These are phyloP conservation scores for Barypeithes pellucidus DNA, from an alignment of 2,888 invertebrate species.

Conservation along the genomic window DNA sequence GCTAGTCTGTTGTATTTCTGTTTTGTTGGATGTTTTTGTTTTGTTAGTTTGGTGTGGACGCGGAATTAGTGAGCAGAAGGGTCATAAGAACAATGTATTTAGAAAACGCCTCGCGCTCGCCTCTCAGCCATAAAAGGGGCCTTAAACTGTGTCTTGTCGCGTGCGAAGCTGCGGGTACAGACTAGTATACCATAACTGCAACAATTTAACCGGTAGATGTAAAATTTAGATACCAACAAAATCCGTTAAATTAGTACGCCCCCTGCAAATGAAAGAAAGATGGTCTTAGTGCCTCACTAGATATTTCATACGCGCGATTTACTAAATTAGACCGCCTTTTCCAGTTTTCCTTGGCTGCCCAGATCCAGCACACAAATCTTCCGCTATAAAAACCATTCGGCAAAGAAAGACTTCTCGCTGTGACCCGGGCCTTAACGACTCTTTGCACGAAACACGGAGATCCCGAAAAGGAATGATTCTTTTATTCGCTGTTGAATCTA, in stretches of 20 bases:
- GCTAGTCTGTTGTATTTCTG: no score
- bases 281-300: slow-evolving; percentile 51
- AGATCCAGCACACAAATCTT: slow-evolving; percentile 52
- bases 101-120: no score
- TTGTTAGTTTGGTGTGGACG: no score
- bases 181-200: no score
- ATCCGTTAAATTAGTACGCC: slow-evolving; percentile 31
- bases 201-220: no score
- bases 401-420: slow-evolving; percentile 43
- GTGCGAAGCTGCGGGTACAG: no score
- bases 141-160: no score
- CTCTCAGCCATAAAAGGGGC: no score
- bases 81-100: no score
- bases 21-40: no score
- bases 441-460: slow-evolving; percentile 56
- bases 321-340: slow-evolving; percentile 59
- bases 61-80: no score
- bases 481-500: neutral
- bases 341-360: slow-evolving; percentile 48
- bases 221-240: no score
- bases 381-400: slow-evolving; percentile 48
- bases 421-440: slow-evolving; percentile 44
- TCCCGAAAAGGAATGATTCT: slow-evolving; percentile 42
- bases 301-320: slow-evolving; percentile 64
- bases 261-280: slow-evolving; percentile 38